Evolutionary conservation across 2,888 invertebrate genomes (phyloP).

Genomic region (Hoplodrina blanda): DNA sequence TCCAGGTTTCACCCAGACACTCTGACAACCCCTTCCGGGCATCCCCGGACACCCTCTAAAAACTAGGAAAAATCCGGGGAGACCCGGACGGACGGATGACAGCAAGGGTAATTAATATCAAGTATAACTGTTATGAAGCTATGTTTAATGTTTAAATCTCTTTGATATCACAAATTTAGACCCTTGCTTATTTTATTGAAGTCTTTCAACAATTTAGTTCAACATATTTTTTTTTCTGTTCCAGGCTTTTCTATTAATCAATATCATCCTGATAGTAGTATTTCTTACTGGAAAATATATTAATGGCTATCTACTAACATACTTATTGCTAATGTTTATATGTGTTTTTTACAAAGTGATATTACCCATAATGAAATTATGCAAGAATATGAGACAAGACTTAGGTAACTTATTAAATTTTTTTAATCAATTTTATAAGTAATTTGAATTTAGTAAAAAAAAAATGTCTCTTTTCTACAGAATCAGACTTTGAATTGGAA

Average conservation of each 20-base stretch:
- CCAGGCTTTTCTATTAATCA: constrained; percentile 85
- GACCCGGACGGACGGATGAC: too few relatives aligned
- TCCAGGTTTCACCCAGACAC: too few relatives aligned
- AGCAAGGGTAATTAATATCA: too few relatives aligned
- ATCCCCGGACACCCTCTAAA: too few relatives aligned
- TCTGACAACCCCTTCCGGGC: too few relatives aligned
- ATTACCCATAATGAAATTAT: constrained; percentile 74
- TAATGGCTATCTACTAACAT: constrained; percentile 81
- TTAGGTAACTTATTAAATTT: constrained; percentile 74
- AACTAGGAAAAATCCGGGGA: too few relatives aligned
- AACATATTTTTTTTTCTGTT: constrained; percentile 63
- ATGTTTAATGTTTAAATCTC: too few relatives aligned
- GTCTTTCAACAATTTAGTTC: too few relatives aligned
- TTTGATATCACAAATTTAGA: too few relatives aligned
- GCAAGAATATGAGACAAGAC: constrained; percentile 81
- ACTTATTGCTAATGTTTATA: constrained; percentile 76
- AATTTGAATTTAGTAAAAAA: neutral
- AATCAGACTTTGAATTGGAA: constrained; percentile 85
- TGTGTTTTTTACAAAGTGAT: constrained; percentile 77
- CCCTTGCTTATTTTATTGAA: too few relatives aligned
- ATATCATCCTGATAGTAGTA: constrained; percentile 77
- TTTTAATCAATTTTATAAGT: neutral
- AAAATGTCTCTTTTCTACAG: constrained; percentile 70
- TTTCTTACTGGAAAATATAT: constrained; percentile 81
- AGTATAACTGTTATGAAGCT: too few relatives aligned